Evolutionary conservation across 92 coral and sea anemone species (phyloP).

Genomic region (Bergia sp.): DNA sequence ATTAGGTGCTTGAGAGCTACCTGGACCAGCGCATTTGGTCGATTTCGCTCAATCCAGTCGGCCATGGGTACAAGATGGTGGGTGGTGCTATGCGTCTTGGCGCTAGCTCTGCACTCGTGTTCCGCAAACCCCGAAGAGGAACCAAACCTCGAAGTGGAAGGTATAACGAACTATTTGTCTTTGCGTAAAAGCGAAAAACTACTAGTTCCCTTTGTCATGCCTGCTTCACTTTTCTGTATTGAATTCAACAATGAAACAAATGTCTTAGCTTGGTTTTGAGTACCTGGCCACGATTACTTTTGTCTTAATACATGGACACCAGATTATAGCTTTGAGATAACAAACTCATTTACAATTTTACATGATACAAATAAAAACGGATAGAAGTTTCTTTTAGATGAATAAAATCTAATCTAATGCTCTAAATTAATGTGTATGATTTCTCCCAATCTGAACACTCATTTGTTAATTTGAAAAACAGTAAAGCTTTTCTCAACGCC

Average conservation of each 20-base stretch:
- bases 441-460: too few species aligned
- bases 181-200: not conserved
- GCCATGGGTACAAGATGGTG: conserved; percentile 15
- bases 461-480: too few species aligned
- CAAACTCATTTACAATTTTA: too few species aligned
- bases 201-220: not conserved
- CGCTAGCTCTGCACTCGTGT: conserved; percentile 12
- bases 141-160: not conserved
- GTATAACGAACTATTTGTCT: not conserved
- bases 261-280: too few species aligned
- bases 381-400: too few species aligned
- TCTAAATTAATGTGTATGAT: too few species aligned
- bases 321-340: not conserved
- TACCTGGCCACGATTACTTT: too few species aligned
- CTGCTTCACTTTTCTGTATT: not conserved
- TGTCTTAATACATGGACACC: not conserved
- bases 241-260: not conserved
- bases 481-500: too few species aligned
- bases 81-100: not conserved
- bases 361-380: not conserved
- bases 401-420: too few species aligned
- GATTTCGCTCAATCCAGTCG: conserved; percentile 1
- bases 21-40: conserved; percentile 14
- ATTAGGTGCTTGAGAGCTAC: not conserved
- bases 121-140: conserved; percentile 24